These are phyloP conservation scores for Trachops cirrhosus DNA, from an alignment of 2,797 vertebrate genomes.

Conservation along the genomic window DNA sequence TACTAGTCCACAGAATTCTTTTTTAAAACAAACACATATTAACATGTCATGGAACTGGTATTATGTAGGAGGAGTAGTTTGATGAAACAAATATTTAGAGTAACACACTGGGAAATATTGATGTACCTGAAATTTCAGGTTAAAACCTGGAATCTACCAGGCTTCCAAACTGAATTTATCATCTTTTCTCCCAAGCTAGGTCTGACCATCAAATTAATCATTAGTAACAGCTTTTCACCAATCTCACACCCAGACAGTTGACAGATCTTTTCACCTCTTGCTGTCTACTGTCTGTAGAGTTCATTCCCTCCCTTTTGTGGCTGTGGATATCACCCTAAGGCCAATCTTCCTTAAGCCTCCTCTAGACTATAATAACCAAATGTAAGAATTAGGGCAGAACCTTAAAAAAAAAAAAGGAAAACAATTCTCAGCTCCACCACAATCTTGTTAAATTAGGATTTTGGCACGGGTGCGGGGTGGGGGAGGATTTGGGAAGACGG, in stretches of 20 bases:
- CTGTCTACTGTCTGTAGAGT: background rate
- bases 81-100: background rate
- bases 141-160: background rate
- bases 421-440: background rate
- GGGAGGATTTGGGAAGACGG: background rate
- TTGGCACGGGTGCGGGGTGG: rapidly evolving
- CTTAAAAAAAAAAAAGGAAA: background rate
- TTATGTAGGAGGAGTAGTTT: background rate
- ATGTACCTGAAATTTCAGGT: constrained; percentile 26
- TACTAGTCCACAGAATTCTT: background rate
- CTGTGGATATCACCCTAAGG: background rate
- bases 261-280: background rate
- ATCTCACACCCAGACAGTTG: background rate
- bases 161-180: background rate
- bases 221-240: background rate
- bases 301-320: background rate
- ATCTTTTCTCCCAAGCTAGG: background rate
- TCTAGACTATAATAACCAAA: background rate
- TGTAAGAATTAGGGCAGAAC: background rate
- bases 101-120: background rate
- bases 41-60: background rate
- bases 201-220: background rate
- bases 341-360: background rate
- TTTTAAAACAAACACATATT: background rate
- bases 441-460: background rate